Conservation (phyloP, 2,797 vertebrate species). For the Hapalemur alaotrensis region DNA sequence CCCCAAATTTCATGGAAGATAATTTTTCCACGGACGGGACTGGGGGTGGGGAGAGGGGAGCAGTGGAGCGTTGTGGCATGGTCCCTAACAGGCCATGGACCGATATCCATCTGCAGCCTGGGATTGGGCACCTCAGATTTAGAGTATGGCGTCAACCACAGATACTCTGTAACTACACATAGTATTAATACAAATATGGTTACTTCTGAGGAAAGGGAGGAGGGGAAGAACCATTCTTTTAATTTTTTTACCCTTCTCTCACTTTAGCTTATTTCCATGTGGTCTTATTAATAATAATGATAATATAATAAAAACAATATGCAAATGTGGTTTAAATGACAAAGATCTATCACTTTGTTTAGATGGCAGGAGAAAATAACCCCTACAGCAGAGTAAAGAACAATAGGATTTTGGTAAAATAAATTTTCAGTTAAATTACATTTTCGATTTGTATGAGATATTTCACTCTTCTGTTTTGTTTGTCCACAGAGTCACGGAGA, state of each 20-base stretch:
- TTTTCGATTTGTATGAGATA: not conserved
- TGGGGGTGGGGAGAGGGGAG: too few relatives aligned
- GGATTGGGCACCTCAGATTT: not conserved
- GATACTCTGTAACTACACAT: not conserved
- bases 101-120: too few relatives aligned
- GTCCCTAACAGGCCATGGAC: too few relatives aligned
- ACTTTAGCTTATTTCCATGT: not conserved
- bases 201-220: not conserved
- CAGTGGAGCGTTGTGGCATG: too few relatives aligned
- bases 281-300: not conserved
- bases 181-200: not conserved
- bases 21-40: too few relatives aligned
- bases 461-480: not conserved
- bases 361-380: not conserved
- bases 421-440: not conserved
- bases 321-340: not conserved
- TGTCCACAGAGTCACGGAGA: not conserved
- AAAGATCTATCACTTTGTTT: not conserved
- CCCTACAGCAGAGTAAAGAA: not conserved
- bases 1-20: too few relatives aligned
- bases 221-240: not conserved
- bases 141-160: not conserved
- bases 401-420: not conserved
- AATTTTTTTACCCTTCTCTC: not conserved
- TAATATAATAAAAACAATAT: not conserved